Percentiles rank a stretch among this genome's conserved stretches.
Evolutionary conservation across 2,888 invertebrate genomes (phyloP).

Genomic region (Chelonus formosanus): DNA sequence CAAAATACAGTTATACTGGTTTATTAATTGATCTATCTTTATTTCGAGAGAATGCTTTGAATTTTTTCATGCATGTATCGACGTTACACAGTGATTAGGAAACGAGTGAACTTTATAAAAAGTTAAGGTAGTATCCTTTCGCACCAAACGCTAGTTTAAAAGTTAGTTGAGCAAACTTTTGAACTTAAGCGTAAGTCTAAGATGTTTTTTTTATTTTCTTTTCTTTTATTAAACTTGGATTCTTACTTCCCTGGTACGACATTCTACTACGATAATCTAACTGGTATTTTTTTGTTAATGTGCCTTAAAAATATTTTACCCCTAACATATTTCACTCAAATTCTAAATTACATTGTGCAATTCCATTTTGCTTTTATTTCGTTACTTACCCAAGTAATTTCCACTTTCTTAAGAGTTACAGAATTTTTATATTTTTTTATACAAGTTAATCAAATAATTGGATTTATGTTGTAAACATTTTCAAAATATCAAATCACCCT

Average conservation of each 20-base stretch:
- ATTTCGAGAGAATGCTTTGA: no score
- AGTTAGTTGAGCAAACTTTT: constrained; percentile 28
- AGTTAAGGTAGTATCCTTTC: constrained; percentile 47
- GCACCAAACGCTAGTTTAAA: constrained; percentile 34
- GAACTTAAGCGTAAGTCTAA: constrained; percentile 6
- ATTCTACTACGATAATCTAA: constrained; percentile 3
- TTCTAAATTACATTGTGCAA: no score
- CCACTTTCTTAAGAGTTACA: no score
- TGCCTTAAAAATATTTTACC: neutral
- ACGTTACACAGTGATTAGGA: neutral
- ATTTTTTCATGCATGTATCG: neutral
- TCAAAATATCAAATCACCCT: no score
- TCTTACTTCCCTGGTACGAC: neutral
- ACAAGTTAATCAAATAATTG: no score
- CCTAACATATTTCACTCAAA: no score
- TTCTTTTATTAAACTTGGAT: constrained; percentile 2
- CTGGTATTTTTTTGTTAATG: constrained; percentile 1
- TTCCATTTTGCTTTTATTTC: no score
- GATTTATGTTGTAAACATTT: no score
- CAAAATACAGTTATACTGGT: no score
- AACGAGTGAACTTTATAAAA: constrained; percentile 45
- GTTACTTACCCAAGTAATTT: no score
- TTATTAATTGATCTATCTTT: no score
- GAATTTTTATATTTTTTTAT: no score
- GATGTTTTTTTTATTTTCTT: constrained; percentile 7